Evolutionary conservation across 2,797 vertebrate genomes (phyloP), one percentile per base, ranked within the genome.

Genomic region (Chromobotia macracanthus): DNA sequence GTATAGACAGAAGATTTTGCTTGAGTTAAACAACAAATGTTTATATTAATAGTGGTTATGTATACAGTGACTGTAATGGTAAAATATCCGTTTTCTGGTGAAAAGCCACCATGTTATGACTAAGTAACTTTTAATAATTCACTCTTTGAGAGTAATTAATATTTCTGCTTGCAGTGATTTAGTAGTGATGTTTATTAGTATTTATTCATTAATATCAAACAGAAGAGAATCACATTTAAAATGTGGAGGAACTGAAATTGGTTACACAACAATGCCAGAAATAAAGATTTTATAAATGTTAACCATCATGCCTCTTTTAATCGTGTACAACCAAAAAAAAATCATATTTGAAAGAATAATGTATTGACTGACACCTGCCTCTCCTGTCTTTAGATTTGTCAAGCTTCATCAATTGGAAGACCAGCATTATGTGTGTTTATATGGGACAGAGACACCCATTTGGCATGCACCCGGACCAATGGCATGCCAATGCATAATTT

Each of bases 341-440:
- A 31, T 31, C 31, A 31, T 83, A 25, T 84, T 80, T 86, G 12
- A 87, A 90, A 91, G 78, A 87, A 48, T 79, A 60, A 21, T 69
- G 3, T 76, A 68, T 74, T 89, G 84, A 92, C 92, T 91, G 91
- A 94, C 90, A 73, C 84, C 87, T 89, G 74, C 88, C 81, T 80
- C 83, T 92, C 91, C 88, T 93, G 90, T 93, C 86, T 92, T 90
- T 86, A 95, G 94, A 95, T 94, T 87, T 86, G 4, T 82, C 90
- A 79, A 85, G 90, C 90, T 87, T 87, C 87, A 86, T 90, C 70
- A 19, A 89, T 91, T 56, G 41, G 91, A 92, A 87, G 90, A 91
- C 90, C 91, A 91, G 89, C 90, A 75, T 92, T 86, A 92, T 41
- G 46, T 2, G 85, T 84, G 71, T 90, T 82, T 88, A 88, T 88